Conservation (phyloP, 2,113 vertebrate species). For the Hippocampus comes region DNA sequence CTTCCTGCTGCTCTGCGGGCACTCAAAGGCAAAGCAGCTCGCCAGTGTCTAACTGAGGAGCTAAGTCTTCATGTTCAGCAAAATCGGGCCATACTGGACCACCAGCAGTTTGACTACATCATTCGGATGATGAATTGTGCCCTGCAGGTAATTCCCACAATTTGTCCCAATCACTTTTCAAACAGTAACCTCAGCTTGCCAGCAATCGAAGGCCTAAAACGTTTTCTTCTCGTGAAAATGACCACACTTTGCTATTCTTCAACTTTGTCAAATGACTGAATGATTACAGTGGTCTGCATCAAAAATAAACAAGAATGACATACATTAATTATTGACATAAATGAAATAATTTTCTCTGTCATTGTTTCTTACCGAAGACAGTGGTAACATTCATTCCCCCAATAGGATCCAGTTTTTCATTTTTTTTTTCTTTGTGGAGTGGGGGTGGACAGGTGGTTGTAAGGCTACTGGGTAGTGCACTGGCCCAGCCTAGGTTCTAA, state of each 20-base stretch:
- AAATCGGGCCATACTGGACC: conserved; percentile 92
- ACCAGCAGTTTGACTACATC: conserved; percentile 96
- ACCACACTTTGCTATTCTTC: not conserved
- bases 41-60: conserved; percentile 91
- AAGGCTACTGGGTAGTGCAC: too few relatives aligned
- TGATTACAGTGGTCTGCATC: not conserved
- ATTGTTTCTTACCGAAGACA: not conserved
- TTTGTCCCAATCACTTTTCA: not conserved
- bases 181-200: not conserved
- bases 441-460: too few relatives aligned
- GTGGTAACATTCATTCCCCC: too few relatives aligned
- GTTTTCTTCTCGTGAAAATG: not conserved
- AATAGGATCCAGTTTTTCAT: too few relatives aligned
- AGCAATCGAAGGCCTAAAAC: not conserved
- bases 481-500: too few relatives aligned
- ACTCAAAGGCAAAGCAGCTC: conserved; percentile 90
- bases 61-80: conserved; percentile 89
- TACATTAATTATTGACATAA: too few relatives aligned
- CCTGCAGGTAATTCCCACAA: conserved; percentile 79
- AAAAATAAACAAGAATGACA: too few relatives aligned
- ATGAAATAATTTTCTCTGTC: too few relatives aligned
- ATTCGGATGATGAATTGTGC: conserved; percentile 98
- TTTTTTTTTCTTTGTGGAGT: too few relatives aligned
- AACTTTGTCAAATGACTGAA: not conserved
- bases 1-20: conserved; percentile 92